Evolutionary conservation across 2,888 invertebrate species (phyloP), one percentile per base, ranked within the genome.

Genomic region (Nysson spinosus): DNA sequence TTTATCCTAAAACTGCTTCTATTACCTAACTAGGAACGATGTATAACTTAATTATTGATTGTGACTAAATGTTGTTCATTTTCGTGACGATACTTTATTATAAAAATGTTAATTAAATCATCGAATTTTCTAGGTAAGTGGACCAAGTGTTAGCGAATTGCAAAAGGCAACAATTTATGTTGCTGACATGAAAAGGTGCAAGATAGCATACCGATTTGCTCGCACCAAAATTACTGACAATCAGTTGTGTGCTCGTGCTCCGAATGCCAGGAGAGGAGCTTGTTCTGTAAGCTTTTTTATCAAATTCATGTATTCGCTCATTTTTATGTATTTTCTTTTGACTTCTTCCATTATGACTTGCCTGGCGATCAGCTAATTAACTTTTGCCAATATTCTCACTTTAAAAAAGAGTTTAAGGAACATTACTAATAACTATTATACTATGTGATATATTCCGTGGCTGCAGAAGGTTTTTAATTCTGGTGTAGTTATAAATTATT

Each of bases 81-180:
- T n/a, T n/a, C n/a, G n/a, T n/a, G n/a, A n/a, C n/a, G n/a, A n/a
- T n/a, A n/a, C n/a, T n/a, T n/a, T n/a, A n/a, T n/a, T n/a, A n/a
- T n/a, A n/a, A n/a, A 2, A 14, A 19, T 26, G 17, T 11, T 1
- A 43, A 26, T 49, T 5, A 7, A 11, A 6, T 22, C 7, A 22
- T 20, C 39, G 24, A 9, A 35, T 39, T 12, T 1, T 61, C n/a
- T 46, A 84, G 69, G 14, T 47, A 19, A 72, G 75, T 4, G 84
- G 82, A 20, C 14, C 43, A 0, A 22, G 22, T 5, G 63, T 80
- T 2, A 65, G 46, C 3, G 78, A 81, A 76, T 73, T 89, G 26
- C 91, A 91, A 64, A 89, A 86, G 51, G 91, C 90, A 0, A 72
- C 88, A 24, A 88, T 92, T 1, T 89, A 90, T 0, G 89, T 90